Evolutionary conservation across 2,888 invertebrate genomes (phyloP), one percentile per base, ranked within the genome.

Genomic region (Eudasyphora cyanicolor): DNA sequence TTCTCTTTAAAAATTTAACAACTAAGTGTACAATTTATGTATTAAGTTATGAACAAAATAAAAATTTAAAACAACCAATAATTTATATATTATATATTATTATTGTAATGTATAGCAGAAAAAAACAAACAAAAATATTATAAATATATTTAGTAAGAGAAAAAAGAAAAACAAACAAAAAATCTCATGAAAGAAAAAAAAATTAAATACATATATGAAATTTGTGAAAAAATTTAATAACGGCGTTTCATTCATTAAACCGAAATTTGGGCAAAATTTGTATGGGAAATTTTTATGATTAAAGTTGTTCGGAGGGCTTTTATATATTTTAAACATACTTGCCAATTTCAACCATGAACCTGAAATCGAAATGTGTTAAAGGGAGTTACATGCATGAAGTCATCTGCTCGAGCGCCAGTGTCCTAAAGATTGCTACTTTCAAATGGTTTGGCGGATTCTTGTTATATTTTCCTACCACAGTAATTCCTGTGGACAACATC

Each of bases 211-310:
- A n/a, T n/a, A 57, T 71, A 73, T 49, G 73, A 67, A 83, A 85
- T 74, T 80, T 81, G 79, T 84, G 84, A 81, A 85, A 82, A 82
- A 82, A 82, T 80, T 64, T 78, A 79, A 79, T 32, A 27, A 78
- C 45, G 75, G 60, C 1, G 54, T 82, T 82, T 85, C 74, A 82
- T 75, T 75, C 57, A n/a, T n/a, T 17, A 1, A 32, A 42, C 19
- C n/a, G n/a, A 42, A 60, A 73, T 32, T 51, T 27, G 38, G n/a
- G n/a, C n/a, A n/a, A n/a, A n/a, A n/a, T n/a, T n/a, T n/a, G n/a
- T n/a, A n/a, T n/a, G n/a, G n/a, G n/a, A n/a, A n/a, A n/a, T n/a
- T n/a, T n/a, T n/a, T n/a, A n/a, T n/a, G n/a, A n/a, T n/a, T n/a
- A n/a, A n/a, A n/a, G n/a, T n/a, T n/a, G n/a, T n/a, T n/a, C n/a